phyloP scores from a whole-genome alignment of 2,797 vertebrate genomes.

The Myotis vivesi region DNA sequence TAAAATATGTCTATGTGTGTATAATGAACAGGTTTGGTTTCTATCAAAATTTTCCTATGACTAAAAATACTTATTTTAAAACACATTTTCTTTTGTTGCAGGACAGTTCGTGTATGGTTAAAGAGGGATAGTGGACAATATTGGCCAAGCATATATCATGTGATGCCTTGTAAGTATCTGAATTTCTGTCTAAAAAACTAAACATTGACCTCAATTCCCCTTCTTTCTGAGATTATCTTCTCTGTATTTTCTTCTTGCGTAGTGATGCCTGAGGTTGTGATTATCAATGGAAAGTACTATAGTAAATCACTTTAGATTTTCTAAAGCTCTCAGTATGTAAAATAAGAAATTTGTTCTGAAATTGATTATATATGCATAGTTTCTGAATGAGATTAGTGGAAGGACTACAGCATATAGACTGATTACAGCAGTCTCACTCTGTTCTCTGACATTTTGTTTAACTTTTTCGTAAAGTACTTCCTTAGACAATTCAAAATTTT shows the following conservation, averaged over 20 bases:
- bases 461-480: constrained; percentile 25
- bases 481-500: constrained; percentile 45
- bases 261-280: neutral
- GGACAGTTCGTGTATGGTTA: constrained; percentile 96
- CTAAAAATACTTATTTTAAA: constrained; percentile 25
- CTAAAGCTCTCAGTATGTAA: constrained; percentile 10
- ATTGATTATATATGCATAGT: neutral
- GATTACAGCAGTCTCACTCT: neutral
- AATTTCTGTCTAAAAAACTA: neutral
- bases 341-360: constrained; percentile 33
- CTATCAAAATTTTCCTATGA: neutral
- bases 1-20: neutral
- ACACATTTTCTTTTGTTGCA: constrained; percentile 76
- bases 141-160: constrained; percentile 96
- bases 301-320: constrained; percentile 18
- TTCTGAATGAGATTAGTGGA: constrained; percentile 51
- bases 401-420: neutral
- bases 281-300: constrained; percentile 21
- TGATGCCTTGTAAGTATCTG: constrained; percentile 92
- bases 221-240: constrained; percentile 8
- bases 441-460: constrained; percentile 31
- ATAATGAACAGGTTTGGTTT: constrained; percentile 36
- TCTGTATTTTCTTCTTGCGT: constrained; percentile 27
- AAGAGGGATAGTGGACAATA: constrained; percentile 99
- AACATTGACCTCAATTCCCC: neutral